These are phyloP conservation scores for Anthopleura xanthogrammica DNA, from an alignment of 92 coral and sea anemone species.

Conservation along the genomic window DNA sequence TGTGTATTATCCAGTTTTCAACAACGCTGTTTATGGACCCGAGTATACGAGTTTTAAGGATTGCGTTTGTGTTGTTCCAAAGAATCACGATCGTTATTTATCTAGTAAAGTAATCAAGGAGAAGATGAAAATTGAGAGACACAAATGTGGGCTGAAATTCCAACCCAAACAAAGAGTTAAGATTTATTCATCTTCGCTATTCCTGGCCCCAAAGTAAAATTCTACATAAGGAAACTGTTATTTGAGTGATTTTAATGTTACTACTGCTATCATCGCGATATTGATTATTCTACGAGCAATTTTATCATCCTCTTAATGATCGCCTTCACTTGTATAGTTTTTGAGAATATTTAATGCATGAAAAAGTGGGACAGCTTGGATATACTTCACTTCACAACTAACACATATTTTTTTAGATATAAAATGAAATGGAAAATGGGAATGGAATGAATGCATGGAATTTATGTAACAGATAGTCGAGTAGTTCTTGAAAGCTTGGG, in stretches of 20 bases:
- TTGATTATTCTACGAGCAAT: not conserved
- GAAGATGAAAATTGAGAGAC: conserved; percentile 34
- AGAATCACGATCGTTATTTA: conserved; percentile 45
- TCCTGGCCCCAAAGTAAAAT: conserved; percentile 38
- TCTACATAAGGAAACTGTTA: not conserved
- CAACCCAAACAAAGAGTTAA: conserved; percentile 46
- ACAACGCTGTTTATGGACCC: conserved; percentile 39
- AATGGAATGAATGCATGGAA: not conserved
- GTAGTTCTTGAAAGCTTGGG: not conserved
- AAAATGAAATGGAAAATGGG: not conserved
- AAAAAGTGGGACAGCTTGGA: not conserved
- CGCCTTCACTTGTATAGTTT: not conserved
- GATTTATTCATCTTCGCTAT: conserved; percentile 49
- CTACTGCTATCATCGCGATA: not conserved
- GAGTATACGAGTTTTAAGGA: conserved; percentile 51
- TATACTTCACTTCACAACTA: not conserved
- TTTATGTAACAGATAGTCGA: too few species aligned
- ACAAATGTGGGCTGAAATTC: conserved; percentile 50
- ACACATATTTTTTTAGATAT: too few species aligned
- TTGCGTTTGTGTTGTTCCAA: conserved; percentile 60
- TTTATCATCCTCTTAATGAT: not conserved
- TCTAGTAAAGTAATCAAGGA: conserved; percentile 51
- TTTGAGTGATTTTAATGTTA: not conserved
- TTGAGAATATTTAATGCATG: not conserved
- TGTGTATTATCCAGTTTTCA: conserved; percentile 58